These are phyloP conservation scores for Cheilosia impressa DNA, from an alignment of 2,888 invertebrate genomes.

Conservation along the genomic window DNA sequence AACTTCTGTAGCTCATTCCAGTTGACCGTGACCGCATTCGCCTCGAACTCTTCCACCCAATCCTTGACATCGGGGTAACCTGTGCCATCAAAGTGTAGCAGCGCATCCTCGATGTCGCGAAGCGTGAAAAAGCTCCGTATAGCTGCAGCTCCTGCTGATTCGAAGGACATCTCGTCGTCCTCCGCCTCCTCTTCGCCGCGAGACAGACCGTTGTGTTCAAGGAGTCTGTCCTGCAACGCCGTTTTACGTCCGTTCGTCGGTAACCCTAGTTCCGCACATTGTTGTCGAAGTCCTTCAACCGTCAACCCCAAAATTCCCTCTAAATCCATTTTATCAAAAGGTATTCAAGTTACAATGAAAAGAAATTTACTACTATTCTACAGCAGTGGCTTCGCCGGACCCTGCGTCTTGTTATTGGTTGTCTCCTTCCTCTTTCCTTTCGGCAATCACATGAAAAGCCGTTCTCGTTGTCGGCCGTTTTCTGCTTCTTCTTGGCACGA, in stretches of 20 bases:
- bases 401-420: too few relatives aligned
- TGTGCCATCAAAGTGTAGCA: constrained; percentile 51
- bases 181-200: constrained; percentile 13
- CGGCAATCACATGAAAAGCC: too few relatives aligned
- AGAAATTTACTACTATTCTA: background rate
- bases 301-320: background rate
- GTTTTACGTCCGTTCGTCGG: constrained; percentile 4
- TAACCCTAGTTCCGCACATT: background rate
- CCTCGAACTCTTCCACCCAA: constrained; percentile 68
- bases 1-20: constrained; percentile 64
- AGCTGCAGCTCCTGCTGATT: background rate
- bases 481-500: too few relatives aligned
- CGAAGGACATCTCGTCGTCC: background rate
- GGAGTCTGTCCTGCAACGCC: constrained; percentile 1
- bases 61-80: constrained; percentile 32
- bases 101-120: constrained; percentile 54
- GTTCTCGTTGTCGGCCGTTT: too few relatives aligned
- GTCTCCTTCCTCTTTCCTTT: too few relatives aligned
- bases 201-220: background rate
- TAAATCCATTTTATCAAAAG: background rate
- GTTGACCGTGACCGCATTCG: constrained; percentile 10
- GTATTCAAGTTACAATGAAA: background rate
- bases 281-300: constrained; percentile 15
- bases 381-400: background rate
- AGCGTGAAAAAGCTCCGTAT: constrained; percentile 45